Evolutionary conservation across 2,888 invertebrate species (phyloP), one percentile per base, ranked within the genome.

Genomic region (Odiellus spinosus): DNA sequence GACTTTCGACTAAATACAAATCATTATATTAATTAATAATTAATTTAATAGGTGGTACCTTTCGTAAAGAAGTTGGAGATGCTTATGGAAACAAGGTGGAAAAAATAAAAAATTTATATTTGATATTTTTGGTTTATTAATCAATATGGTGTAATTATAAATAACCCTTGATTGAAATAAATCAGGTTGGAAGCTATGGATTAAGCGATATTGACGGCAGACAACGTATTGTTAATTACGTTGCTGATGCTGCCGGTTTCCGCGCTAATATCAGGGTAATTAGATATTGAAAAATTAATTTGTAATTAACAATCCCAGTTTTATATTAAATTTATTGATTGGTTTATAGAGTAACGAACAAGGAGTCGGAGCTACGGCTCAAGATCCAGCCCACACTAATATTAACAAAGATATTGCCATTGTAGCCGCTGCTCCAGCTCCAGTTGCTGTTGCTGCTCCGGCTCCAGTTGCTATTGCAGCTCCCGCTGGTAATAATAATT

Each of bases 161-260:
- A n/a, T n/a, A n/a, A n/a, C n/a, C n/a, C n/a, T n/a, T n/a, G n/a
- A n/a, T n/a, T n/a, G n/a, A n/a, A n/a, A n/a, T n/a, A n/a, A n/a
- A n/a, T n/a, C 44, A 47, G 15, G 48, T 45, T n/a, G 51, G 51
- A 15, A 46, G 48, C 10, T 51, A 51, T 18, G 51, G 51, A 20
- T 40, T 51, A 3, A 26, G 48, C 3, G 48, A 48, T 19, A 46
- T 46, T 26, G 51, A 51, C 34, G 51, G 51, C n/a, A 48, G 51
- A 15, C 5, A 44, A 6, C 32, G 51, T 42, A 33, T 48, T 6
- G 51, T 51, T 35, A 51, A 51, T 39, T 51, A 51, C 42, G 46
- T 51, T 11, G 51, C 51, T 32, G 50, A 54, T 45, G 51, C 51
- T 17, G 48, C 47, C 21, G 56, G 56, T 40, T 56, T 53, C 51